Evolutionary conservation across 2,113 vertebrate genomes (phyloP).

Genomic region (Dipodomys spectabilis): DNA sequence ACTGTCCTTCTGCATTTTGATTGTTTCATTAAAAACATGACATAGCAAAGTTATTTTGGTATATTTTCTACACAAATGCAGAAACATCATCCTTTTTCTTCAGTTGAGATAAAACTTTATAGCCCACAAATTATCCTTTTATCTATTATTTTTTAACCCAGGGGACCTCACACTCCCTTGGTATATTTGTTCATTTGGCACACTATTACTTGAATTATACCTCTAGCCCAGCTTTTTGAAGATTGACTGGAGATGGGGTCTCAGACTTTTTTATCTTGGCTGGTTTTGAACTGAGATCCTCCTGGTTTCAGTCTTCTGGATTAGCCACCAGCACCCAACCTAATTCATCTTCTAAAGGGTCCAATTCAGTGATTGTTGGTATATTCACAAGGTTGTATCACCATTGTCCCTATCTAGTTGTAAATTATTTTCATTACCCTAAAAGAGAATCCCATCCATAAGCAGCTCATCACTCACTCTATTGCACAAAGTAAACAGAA

Average conservation of each 20-base stretch:
- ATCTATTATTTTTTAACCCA: too few relatives aligned
- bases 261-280: too few relatives aligned
- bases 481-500: neutral
- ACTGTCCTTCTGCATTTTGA: neutral
- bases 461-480: neutral
- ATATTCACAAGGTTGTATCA: neutral
- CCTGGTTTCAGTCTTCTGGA: conserved; percentile 17
- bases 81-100: too few relatives aligned
- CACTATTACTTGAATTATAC: too few relatives aligned
- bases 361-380: neutral
- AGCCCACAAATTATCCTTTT: neutral
- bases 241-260: too few relatives aligned
- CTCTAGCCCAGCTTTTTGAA: too few relatives aligned
- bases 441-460: neutral
- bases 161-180: too few relatives aligned
- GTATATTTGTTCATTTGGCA: too few relatives aligned
- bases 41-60: neutral
- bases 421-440: neutral
- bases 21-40: conserved; percentile 46
- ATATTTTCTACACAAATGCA: too few relatives aligned
- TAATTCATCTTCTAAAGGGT: neutral
- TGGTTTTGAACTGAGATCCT: too few relatives aligned
- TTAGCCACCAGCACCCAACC: too few relatives aligned
- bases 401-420: neutral
- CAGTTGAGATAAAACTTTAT: too few relatives aligned